Evolutionary conservation across 1,140 invertebrate genomes (phyloP), one percentile per base, ranked within the genome.

Genomic region (Halictus rubicundus): DNA sequence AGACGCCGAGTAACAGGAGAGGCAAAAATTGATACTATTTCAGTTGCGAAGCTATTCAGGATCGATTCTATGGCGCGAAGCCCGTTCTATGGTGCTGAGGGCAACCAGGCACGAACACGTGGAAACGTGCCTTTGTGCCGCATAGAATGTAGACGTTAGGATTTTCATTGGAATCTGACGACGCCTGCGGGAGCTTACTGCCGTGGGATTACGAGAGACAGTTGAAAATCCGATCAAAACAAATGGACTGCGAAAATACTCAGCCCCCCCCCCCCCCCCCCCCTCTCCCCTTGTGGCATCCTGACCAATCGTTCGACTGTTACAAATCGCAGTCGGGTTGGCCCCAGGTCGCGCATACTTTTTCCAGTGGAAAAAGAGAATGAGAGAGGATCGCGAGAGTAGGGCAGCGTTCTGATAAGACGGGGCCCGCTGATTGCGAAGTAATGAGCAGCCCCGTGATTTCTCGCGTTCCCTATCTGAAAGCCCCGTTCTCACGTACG

Each of bases 211-310:
- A 91, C 89, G 82, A 87, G 87, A 89, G 91, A 92, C 91, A 91
- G 90, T 90, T 91, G 88, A 87, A 90, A 92, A 92, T 92, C 91
- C 90, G 91, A 92, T 92, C 90, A 91, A 92, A 92, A 92, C 91
- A 92, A 92, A 92, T 92, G 91, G 90, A 92, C 91, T 91, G 89
- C 90, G 90, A 92, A 89, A 90, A 88, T 89, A 88, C 83, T 85
- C 81, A 16, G 14, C 65, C 46, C 78, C 69, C 64, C 57, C 75
- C 75, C 68, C 68, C 59, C 39, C 52, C 49, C 32, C 10, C 37
- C 32, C 54, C 6, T n/a, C 32, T 9, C 69, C 59, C 46, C 68
- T 5, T 32, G 32, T 32, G 32, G 32, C 32, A 32, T 66, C 60
- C 59, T 39, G 70, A 75, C 46, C 57, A 65, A 57, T 75, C 77